Percentiles rank a stretch among this genome's conserved stretches.
These are phyloP conservation scores for Limnephilus lunatus DNA, from an alignment of 2,888 invertebrate genomes.

Conservation along the genomic window DNA sequence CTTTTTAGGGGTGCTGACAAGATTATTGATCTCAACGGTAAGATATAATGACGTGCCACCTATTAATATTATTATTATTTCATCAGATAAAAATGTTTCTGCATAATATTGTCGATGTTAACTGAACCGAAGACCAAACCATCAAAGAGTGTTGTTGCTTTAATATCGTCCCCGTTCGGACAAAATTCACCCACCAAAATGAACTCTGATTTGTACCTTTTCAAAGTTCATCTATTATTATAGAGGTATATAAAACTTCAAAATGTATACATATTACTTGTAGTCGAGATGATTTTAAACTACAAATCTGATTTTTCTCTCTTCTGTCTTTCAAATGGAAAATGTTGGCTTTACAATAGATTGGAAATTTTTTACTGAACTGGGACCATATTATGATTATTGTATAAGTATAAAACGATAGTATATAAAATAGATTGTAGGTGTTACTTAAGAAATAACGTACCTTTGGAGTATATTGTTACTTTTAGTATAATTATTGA, in stretches of 20 bases:
- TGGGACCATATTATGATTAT: neutral
- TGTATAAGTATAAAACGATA: neutral
- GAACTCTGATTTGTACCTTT: neutral
- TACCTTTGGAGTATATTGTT: neutral
- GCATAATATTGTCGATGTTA: neutral
- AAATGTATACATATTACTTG: neutral
- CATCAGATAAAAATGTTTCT: neutral
- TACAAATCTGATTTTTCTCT: neutral
- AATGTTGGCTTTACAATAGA: neutral
- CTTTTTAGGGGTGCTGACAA: constrained; percentile 65
- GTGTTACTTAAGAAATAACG: neutral
- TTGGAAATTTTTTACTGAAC: neutral
- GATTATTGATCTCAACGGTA: constrained; percentile 62
- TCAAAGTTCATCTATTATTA: neutral
- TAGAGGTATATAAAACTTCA: neutral
- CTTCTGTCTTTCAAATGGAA: neutral
- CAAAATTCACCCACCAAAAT: neutral
- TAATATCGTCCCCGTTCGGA: neutral
- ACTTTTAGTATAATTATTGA: constrained; percentile 19
- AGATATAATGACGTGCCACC: constrained; percentile 49
- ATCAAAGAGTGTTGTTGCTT: neutral
- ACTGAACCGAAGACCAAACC: neutral
- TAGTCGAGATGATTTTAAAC: neutral
- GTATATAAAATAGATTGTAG: neutral
- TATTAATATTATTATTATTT: neutral